phyloP scores from a whole-genome alignment of 2,113 vertebrate genomes.

The Craseonycteris thonglongyai region DNA sequence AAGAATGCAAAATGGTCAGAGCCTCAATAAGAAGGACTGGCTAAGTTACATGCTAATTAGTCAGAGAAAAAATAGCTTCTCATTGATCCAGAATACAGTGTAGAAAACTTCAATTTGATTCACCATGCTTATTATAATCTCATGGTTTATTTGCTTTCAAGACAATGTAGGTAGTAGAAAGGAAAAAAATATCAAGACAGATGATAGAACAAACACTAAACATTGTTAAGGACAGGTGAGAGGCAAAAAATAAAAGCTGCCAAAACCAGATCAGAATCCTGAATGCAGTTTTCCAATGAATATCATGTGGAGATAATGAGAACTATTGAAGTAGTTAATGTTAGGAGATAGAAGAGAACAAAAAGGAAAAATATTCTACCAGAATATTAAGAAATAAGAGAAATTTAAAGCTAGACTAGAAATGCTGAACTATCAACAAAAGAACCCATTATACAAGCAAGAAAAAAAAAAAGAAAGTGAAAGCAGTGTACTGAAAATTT shows the following conservation, averaged over 20 bases:
- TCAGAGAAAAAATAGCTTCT: not conserved
- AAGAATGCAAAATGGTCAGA: not conserved
- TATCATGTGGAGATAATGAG: not conserved
- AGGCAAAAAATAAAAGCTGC: not conserved
- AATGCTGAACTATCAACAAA: not conserved
- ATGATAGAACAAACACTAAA: not conserved
- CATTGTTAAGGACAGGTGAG: not conserved
- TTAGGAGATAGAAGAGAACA: not conserved
- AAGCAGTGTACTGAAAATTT: not conserved
- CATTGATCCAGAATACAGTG: not conserved
- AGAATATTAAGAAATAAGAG: not conserved
- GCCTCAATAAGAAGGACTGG: not conserved
- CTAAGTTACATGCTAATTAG: not conserved
- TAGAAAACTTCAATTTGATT: constrained; percentile 10
- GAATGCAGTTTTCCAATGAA: not conserved
- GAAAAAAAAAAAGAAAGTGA: not conserved
- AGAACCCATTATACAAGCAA: not conserved
- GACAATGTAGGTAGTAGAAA: not conserved
- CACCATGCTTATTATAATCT: not conserved
- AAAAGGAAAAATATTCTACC: not conserved
- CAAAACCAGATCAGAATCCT: not conserved
- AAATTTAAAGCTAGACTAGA: not conserved
- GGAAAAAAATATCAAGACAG: not conserved
- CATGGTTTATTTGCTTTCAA: not conserved
- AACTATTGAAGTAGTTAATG: not conserved